Base-by-base conservation (phyloP, 2,797 vertebrate species). In the Okamejei kenojei region DNA sequence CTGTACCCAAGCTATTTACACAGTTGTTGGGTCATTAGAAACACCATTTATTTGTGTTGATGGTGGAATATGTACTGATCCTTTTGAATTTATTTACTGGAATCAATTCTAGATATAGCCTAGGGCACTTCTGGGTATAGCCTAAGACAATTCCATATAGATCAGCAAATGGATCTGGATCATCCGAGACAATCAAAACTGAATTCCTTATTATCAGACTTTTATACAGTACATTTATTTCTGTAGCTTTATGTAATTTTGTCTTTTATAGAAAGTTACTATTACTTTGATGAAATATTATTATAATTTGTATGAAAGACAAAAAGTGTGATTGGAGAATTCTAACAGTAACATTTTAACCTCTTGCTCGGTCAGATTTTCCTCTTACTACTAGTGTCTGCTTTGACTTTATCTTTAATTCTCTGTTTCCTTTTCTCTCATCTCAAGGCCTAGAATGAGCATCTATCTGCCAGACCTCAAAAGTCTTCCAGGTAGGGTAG, bases 361-460 rank as follows among this genome's bases (percentile, higher is more conserved):
- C n/a, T 88, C n/a, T 88, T 23, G 61, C 5, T 68, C 84, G 9
- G 32, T 68, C 84, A 68, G n/a, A 68, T 68, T 68, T 68, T 88
- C 84, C 7, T 88, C n/a, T 88, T 88, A 2, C 63, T 88, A 61
- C n/a, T 88, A 8, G 84, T 86, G 15, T 11, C 61, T 88, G 61
- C 84, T 32, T 88, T 88, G 84, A 65, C 84, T 88, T 84, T 84
- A 84, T 61, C 81, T 61, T 88, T 88, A 88, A 68, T 88, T n/a
- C 17, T 35, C 54, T 84, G 26, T 84, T 84, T 84, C 84, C n/a
- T 88, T 88, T 88, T 79, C 29, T 68, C 84, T 88, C 35, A 35
- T 19, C 7, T 88, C 84, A 88, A 88, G n/a, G 84, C 63, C 84
- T 88, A 88, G 82, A 32, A 88, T 88, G 82, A 88, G 82, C 82